A percentile compares a stretch with the other conserved stretches of the same genome.
These are phyloP conservation scores for Acanthosoma haemorrhoidale DNA, from an alignment of 2,888 invertebrate genomes.

Conservation along the genomic window DNA sequence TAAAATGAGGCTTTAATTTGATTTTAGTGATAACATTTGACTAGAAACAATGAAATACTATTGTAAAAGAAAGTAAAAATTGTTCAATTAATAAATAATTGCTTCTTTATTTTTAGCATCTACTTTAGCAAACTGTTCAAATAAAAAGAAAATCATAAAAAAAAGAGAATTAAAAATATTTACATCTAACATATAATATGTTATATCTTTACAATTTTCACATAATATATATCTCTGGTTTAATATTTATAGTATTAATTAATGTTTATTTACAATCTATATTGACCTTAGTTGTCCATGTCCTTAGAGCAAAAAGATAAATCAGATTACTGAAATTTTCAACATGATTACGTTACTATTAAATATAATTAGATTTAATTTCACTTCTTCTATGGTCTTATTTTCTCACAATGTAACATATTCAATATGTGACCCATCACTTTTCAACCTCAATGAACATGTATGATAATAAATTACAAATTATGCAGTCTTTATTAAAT, in stretches of 20 bases:
- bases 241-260: not conserved
- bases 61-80: not conserved
- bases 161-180: not conserved
- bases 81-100: not conserved
- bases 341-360: not conserved
- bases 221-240: not conserved
- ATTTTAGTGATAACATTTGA: not conserved
- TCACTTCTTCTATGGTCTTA: not conserved
- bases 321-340: not conserved
- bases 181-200: not conserved
- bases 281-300: not conserved
- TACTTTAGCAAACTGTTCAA: not conserved
- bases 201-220: slow-evolving; percentile 4
- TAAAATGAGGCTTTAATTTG: not conserved
- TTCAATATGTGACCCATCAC: not conserved
- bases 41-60: not conserved
- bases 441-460: not conserved
- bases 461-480: slow-evolving; percentile 18
- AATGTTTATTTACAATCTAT: not conserved
- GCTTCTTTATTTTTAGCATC: not conserved
- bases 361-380: not conserved
- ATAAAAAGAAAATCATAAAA: not conserved
- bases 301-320: not conserved
- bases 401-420: not conserved
- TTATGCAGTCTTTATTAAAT: slow-evolving; percentile 36